Percentiles rank a stretch among this genome's conserved stretches.
Evolutionary conservation across 1,140 invertebrate genomes (phyloP).

Genomic region (Aphelenchoides avenae): DNA sequence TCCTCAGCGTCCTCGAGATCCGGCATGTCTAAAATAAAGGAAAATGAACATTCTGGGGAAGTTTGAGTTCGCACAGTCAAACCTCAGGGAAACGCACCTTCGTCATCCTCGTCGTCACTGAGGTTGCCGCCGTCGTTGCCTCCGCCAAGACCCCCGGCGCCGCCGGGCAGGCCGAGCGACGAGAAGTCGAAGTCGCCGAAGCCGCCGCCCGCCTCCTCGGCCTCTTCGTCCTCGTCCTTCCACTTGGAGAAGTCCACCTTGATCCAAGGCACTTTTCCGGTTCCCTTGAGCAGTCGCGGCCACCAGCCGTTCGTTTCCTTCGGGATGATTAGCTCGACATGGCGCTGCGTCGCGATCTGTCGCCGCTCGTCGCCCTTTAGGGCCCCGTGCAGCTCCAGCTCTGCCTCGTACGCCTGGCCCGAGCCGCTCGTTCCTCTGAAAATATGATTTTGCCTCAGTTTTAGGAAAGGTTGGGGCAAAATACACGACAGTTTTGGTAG

Average conservation of each 20-base stretch:
- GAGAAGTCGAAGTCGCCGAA: constrained; percentile 30
- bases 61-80: neutral
- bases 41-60: neutral
- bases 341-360: constrained; percentile 42
- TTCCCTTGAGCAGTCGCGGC: constrained; percentile 41
- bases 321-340: constrained; percentile 44
- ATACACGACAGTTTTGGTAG: too few species aligned
- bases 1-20: constrained; percentile 26
- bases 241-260: constrained; percentile 95
- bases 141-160: constrained; percentile 24
- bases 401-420: constrained; percentile 40
- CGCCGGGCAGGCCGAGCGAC: constrained; percentile 17
- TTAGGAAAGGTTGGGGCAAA: too few species aligned
- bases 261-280: constrained; percentile 75
- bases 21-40: constrained; percentile 32
- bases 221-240: constrained; percentile 85
- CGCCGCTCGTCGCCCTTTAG: constrained; percentile 39
- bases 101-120: constrained; percentile 11
- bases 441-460: constrained; percentile 8
- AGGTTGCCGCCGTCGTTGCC: constrained; percentile 25
- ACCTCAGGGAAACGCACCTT: neutral
- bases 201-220: constrained; percentile 63
- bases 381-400: constrained; percentile 35
- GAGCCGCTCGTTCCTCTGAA: constrained; percentile 44
- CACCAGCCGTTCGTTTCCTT: constrained; percentile 47